Evolutionary conservation across 2,113 vertebrate species (phyloP).

Genomic region (Chloebia gouldiae): DNA sequence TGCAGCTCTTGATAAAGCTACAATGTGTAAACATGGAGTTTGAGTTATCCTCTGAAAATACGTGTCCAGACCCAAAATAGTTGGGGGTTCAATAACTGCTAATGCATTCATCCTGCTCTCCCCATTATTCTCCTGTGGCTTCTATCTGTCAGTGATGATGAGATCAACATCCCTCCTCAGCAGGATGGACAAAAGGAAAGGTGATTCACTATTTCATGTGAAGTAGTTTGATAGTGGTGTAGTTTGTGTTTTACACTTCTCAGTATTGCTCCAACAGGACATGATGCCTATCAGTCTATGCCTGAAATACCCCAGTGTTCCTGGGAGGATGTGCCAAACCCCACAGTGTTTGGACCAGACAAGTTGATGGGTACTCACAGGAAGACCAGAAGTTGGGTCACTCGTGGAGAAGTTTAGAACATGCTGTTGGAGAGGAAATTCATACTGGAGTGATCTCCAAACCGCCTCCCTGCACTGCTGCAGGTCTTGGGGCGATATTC

Average conservation of each 20-base stretch:
- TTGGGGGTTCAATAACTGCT: neutral
- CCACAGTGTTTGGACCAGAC: fast-evolving
- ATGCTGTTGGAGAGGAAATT: neutral
- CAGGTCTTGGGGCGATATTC: neutral
- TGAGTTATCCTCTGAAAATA: neutral
- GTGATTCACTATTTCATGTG: neutral
- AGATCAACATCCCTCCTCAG: neutral
- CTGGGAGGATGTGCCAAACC: neutral
- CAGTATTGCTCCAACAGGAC: neutral
- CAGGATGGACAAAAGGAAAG: neutral
- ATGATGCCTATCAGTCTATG: fast-evolving
- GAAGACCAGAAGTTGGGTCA: neutral
- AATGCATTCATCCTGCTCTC: neutral
- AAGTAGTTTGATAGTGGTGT: neutral
- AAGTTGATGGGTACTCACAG: fast-evolving
- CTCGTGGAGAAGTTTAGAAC: neutral
- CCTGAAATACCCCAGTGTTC: neutral
- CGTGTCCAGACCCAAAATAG: neutral
- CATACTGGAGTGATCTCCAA: neutral
- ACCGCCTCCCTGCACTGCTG: neutral
- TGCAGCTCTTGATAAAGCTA: neutral
- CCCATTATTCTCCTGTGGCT: neutral
- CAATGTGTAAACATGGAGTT: neutral
- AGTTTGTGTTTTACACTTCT: neutral
- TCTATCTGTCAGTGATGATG: neutral